phyloP scores from a whole-genome alignment of 1,140 invertebrate genomes.

The Dryas iulia region DNA sequence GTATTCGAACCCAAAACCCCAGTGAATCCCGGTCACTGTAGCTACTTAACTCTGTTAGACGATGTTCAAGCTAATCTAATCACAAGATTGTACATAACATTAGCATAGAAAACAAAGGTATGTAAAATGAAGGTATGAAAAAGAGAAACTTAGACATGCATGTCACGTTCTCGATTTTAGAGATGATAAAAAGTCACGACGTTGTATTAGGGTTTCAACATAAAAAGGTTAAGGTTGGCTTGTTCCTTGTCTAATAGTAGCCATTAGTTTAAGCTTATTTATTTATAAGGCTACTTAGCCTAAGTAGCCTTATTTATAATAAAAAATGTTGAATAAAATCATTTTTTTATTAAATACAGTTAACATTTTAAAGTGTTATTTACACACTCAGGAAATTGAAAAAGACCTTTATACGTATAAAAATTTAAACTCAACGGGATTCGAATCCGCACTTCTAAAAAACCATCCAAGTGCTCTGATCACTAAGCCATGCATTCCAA shows the following conservation, averaged over 20 bases:
- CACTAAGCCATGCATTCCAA: too few species aligned
- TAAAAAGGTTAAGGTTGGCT: conserved; percentile 9
- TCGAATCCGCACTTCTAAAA: too few species aligned
- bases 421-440: too few species aligned
- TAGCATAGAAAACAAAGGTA: background rate
- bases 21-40: too few species aligned
- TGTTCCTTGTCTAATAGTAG: background rate
- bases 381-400: too few species aligned
- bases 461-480: too few species aligned
- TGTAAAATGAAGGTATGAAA: background rate
- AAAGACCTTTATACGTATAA: too few species aligned
- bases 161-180: conserved; percentile 9
- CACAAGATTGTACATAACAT: background rate
- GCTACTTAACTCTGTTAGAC: too few species aligned
- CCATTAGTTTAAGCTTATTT: background rate
- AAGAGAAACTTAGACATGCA: conserved; percentile 4
- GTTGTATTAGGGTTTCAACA: background rate
- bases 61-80: background rate
- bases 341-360: too few species aligned
- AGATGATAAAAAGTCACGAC: conserved; percentile 9
- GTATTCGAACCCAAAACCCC: too few species aligned
- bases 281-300: background rate
- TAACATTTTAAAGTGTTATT: too few species aligned
- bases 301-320: background rate
- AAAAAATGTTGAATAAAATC: too few species aligned